Conservation (phyloP, 1,140 invertebrate species). For the Leptonema lineaticorne region DNA sequence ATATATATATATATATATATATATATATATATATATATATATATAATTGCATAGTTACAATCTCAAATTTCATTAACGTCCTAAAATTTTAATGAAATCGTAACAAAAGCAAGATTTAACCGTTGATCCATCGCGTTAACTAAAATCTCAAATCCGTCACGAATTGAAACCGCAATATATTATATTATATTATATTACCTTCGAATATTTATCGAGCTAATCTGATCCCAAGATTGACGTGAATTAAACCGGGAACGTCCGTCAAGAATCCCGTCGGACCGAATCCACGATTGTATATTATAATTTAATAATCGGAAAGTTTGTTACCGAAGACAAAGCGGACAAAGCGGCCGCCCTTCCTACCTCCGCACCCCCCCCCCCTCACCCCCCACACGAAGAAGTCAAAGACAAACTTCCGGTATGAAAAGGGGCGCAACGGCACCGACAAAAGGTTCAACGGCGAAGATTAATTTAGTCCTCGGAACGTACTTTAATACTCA, state of each 20-base stretch:
- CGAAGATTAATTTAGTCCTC: constrained; percentile 38
- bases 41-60: too few relatives aligned
- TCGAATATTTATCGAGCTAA: background rate
- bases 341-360: too few relatives aligned
- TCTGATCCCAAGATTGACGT: background rate
- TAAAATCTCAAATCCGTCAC: too few relatives aligned
- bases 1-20: too few relatives aligned
- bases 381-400: constrained; percentile 21
- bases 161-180: too few relatives aligned
- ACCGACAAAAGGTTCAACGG: constrained; percentile 26
- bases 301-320: constrained; percentile 16
- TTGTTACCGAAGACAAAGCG: constrained; percentile 16
- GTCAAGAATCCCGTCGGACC: background rate
- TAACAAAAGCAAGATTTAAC: too few relatives aligned
- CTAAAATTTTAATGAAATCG: too few relatives aligned
- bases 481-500: constrained; percentile 37
- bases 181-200: too few relatives aligned
- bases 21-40: too few relatives aligned
- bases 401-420: constrained; percentile 33
- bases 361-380: constrained; percentile 29
- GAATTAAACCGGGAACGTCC: background rate
- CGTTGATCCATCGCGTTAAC: too few relatives aligned
- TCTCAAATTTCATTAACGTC: too few relatives aligned
- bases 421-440: background rate
- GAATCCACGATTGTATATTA: constrained; percentile 7